These are phyloP conservation scores for Xestia ashworthii DNA, from an alignment of 2,888 invertebrate genomes.

Conservation along the genomic window DNA sequence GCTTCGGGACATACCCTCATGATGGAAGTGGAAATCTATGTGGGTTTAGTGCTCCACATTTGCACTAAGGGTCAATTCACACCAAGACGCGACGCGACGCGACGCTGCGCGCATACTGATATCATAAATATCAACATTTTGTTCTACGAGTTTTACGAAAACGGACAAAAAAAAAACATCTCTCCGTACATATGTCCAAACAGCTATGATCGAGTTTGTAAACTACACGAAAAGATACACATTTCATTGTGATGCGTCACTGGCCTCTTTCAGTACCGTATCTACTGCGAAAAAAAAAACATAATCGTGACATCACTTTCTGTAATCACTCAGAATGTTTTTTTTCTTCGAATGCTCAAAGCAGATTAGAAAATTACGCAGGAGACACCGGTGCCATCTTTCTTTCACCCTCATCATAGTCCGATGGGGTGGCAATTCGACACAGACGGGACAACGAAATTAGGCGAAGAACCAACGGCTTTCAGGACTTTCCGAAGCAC, in stretches of 20 bases:
- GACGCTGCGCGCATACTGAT: no score
- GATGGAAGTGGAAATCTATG: background rate
- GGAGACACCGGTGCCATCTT: background rate
- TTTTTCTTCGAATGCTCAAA: background rate
- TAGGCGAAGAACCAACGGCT: background rate
- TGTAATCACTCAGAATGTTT: background rate
- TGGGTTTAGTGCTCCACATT: background rate
- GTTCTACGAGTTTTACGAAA: no score
- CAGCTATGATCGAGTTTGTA: no score
- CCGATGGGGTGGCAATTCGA: background rate
- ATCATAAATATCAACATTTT: no score
- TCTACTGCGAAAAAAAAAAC: no score
- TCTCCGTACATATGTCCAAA: no score
- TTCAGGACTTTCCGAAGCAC: background rate
- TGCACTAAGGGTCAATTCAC: no score
- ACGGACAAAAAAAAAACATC: no score
- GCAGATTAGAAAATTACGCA: background rate
- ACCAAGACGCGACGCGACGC: no score
- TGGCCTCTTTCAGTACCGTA: no score
- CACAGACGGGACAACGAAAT: background rate
- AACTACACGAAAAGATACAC: no score
- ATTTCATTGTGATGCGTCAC: no score
- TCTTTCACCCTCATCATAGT: background rate
- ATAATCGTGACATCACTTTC: background rate
- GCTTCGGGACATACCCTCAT: constrained; percentile 2